These are phyloP conservation scores for Prinia subflava DNA, from an alignment of 2,113 vertebrate genomes.

Conservation along the genomic window DNA sequence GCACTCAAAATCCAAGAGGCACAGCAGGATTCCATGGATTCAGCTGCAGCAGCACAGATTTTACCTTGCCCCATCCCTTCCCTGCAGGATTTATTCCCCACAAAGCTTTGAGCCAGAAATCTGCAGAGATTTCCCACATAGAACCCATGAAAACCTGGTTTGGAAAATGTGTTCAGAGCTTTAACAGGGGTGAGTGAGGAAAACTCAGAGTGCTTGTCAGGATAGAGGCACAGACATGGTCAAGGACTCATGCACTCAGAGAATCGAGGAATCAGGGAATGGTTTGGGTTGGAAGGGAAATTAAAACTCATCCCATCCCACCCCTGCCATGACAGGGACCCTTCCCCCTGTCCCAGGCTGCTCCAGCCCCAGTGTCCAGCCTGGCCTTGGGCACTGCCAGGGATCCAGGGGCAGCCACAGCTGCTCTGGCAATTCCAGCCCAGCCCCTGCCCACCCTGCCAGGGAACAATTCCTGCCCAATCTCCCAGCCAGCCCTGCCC, in stretches of 20 bases:
- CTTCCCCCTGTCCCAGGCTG: not conserved
- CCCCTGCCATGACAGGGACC: not conserved
- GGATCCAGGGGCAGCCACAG: not conserved
- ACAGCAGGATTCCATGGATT: not conserved
- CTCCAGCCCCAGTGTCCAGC: not conserved
- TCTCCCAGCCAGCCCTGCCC: not conserved
- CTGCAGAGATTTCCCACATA: not conserved
- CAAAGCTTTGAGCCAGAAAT: not conserved
- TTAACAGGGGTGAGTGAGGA: not conserved
- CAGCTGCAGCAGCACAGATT: not conserved
- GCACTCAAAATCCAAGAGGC: not conserved
- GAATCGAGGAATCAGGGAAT: no score
- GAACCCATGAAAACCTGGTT: not conserved
- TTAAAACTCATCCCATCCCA: no score
- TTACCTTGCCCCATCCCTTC: not conserved
- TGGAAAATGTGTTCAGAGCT: not conserved
- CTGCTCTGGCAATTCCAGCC: not conserved
- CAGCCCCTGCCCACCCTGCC: not conserved
- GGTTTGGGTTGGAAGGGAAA: no score
- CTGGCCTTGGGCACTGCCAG: not conserved
- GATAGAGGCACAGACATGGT: fast-evolving
- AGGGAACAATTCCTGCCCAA: not conserved
- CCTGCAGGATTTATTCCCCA: not conserved
- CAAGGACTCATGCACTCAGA: not conserved
- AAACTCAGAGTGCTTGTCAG: not conserved